Conservation (phyloP, 1,140 invertebrate species). For the Sitodiplosis mosellana region DNA sequence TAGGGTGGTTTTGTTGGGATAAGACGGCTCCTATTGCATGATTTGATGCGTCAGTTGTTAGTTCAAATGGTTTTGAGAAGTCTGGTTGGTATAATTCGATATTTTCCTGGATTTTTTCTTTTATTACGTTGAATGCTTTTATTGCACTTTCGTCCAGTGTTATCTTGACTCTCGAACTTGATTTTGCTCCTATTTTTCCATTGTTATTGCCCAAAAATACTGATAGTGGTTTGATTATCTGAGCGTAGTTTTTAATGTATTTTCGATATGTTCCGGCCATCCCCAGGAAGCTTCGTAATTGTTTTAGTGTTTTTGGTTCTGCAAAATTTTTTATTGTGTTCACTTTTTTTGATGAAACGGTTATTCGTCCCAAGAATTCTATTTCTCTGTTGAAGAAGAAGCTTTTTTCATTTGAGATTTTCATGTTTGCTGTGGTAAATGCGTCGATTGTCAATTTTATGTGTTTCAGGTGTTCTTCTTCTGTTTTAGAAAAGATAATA, state of each 20-base stretch:
- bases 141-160: no score
- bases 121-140: no score
- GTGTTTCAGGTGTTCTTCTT: no score
- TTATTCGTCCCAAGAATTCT: slow-evolving; percentile 8
- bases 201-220: no score
- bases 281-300: slow-evolving; percentile 6
- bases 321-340: slow-evolving; percentile 9
- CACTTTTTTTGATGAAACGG: slow-evolving; percentile 10
- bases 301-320: slow-evolving; percentile 1
- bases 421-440: no score
- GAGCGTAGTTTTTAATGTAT: slow-evolving; percentile 8
- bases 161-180: no score
- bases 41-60: slow-evolving; percentile 12
- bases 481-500: neutral
- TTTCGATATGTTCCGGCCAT: slow-evolving; percentile 6
- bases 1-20: slow-evolving; percentile 9
- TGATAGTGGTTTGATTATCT: slow-evolving; percentile 4
- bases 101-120: no score
- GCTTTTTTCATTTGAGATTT: slow-evolving; percentile 26
- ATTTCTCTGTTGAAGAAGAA: slow-evolving; percentile 20
- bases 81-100: no score
- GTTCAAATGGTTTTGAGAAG: slow-evolving; percentile 8
- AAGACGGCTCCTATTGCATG: slow-evolving; percentile 15
- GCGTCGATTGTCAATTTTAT: no score
- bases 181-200: no score